Percentiles rank a stretch among this genome's conserved stretches.
phyloP scores from a whole-genome alignment of 2,797 vertebrate genomes.

The Meriones psammophilus region DNA sequence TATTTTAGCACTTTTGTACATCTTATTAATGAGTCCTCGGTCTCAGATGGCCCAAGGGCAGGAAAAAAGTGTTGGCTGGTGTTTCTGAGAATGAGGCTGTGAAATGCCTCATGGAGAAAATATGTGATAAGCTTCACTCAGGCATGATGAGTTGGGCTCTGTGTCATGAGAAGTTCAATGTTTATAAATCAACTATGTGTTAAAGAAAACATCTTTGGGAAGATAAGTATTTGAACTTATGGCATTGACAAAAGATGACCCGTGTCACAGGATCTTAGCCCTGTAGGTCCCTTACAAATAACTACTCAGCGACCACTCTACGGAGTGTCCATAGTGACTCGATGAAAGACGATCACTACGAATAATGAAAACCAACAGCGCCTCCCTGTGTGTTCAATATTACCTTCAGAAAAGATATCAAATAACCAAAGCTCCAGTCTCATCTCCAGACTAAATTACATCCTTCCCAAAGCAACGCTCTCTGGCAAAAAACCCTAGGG shows the following conservation, averaged over 20 bases:
- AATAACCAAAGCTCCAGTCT: constrained; percentile 42
- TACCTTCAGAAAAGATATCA: constrained; percentile 35
- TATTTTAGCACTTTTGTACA: neutral
- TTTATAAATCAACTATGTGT: constrained; percentile 25
- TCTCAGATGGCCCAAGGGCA: neutral
- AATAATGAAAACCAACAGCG: constrained; percentile 19
- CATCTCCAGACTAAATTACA: constrained; percentile 22
- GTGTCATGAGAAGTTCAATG: constrained; percentile 32
- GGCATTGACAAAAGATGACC: neutral
- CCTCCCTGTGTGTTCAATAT: constrained; percentile 17
- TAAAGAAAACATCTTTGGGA: constrained; percentile 35
- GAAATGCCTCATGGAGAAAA: neutral
- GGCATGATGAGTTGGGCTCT: neutral
- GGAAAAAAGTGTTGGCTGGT: neutral
- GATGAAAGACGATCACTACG: neutral
- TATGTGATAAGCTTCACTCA: neutral
- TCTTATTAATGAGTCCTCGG: neutral
- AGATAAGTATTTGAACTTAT: constrained; percentile 37
- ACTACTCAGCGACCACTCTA: neutral
- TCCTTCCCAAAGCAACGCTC: constrained; percentile 32
- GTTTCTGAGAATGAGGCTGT: neutral
- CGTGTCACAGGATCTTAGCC: neutral
- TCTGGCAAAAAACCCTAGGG: neutral
- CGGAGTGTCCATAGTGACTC: neutral
- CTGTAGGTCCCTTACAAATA: neutral